These are phyloP conservation scores for Ailuropoda melanoleuca DNA, from an alignment of 2,113 vertebrate species.

Conservation along the genomic window DNA sequence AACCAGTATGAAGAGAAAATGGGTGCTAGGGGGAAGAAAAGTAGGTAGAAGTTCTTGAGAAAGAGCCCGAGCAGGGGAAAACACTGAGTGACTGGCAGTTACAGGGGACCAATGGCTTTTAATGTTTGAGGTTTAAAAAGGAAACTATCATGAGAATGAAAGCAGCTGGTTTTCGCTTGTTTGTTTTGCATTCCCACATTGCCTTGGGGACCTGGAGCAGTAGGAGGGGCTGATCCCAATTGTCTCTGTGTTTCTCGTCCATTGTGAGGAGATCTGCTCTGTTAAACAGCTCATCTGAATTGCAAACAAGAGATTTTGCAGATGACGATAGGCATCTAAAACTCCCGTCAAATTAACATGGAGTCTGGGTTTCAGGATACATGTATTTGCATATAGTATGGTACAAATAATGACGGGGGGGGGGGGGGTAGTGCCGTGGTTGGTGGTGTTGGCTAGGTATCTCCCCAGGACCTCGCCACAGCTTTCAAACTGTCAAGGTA, in stretches of 20 bases:
- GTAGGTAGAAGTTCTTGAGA: constrained; percentile 5
- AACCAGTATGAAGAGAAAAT: constrained; percentile 32
- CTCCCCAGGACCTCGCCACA: neutral
- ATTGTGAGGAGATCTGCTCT: neutral
- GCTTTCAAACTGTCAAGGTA: neutral
- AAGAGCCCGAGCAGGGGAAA: neutral
- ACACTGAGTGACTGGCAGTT: neutral
- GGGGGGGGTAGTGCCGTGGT: neutral
- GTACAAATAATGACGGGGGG: neutral
- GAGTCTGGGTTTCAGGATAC: neutral
- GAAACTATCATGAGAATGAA: neutral
- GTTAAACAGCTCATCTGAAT: neutral
- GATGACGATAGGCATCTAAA: neutral
- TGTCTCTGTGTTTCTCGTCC: neutral
- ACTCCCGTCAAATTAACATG: neutral
- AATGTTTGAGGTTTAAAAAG: neutral
- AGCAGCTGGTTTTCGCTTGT: neutral
- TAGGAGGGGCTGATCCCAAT: neutral
- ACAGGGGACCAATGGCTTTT: neutral
- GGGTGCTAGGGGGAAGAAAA: neutral
- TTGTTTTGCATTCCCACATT: neutral
- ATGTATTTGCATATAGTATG: neutral
- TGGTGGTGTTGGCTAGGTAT: neutral
- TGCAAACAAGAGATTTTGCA: neutral
- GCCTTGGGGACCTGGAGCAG: neutral